These are phyloP conservation scores for Cydia pomonella DNA, from an alignment of 1,140 invertebrate genomes.

Conservation along the genomic window DNA sequence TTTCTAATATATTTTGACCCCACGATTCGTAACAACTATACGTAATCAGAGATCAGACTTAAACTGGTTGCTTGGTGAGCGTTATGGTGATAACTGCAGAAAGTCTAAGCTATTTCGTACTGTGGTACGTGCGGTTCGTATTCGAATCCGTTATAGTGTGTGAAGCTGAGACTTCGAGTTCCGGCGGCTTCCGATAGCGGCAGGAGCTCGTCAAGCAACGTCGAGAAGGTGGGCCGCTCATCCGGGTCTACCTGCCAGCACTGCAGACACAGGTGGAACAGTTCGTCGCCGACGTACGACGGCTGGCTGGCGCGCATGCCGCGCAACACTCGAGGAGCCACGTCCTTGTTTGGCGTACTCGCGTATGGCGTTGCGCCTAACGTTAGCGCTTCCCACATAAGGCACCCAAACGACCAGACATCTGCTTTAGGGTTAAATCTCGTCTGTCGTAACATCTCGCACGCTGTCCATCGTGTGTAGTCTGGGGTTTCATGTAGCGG, in stretches of 20 bases:
- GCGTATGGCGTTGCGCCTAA: constrained; percentile 91
- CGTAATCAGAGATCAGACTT: background rate
- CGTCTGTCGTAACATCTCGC: constrained; percentile 86
- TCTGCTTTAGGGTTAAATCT: constrained; percentile 86
- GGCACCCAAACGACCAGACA: constrained; percentile 90
- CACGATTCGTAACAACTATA: background rate
- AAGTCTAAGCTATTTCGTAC: constrained; percentile 65
- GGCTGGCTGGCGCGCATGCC: constrained; percentile 88
- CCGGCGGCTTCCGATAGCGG: constrained; percentile 59
- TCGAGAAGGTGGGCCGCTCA: constrained; percentile 84
- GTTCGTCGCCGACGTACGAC: constrained; percentile 86
- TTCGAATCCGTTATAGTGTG: constrained; percentile 74
- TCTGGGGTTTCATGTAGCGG: constrained; percentile 82
- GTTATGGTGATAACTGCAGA: constrained; percentile 36
- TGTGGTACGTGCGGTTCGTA: constrained; percentile 75
- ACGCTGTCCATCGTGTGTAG: constrained; percentile 88
- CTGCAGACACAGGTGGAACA: constrained; percentile 91
- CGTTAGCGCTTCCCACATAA: constrained; percentile 92
- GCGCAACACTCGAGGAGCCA: constrained; percentile 84
- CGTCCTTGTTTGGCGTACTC: constrained; percentile 84
- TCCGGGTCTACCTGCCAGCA: constrained; percentile 92
- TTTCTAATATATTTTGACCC: background rate
- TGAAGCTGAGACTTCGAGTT: constrained; percentile 70
- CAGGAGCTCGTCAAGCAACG: constrained; percentile 58
- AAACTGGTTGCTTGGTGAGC: background rate